A percentile compares a stretch with the other conserved stretches of the same genome.
These are phyloP conservation scores for Clarias batrachus DNA, from an alignment of 2,113 vertebrate species.

Conservation along the genomic window DNA sequence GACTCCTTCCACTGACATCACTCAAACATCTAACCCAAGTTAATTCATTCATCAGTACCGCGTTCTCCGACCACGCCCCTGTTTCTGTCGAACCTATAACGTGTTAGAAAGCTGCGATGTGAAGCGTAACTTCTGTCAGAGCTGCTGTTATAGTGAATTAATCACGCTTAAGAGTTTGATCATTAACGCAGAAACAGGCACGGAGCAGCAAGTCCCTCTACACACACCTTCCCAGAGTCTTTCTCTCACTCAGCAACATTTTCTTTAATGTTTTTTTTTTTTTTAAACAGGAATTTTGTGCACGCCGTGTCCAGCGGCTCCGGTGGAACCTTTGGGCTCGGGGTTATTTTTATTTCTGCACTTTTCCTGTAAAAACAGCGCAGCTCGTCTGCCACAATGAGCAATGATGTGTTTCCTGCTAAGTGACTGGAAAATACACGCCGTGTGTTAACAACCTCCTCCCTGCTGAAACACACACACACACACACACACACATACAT, in stretches of 20 bases:
- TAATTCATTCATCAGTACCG: too few species aligned
- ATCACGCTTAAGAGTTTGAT: background rate
- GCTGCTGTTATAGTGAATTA: background rate
- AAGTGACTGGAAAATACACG: conserved; percentile 89
- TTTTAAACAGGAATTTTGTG: conserved; percentile 20
- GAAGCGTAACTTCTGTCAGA: background rate
- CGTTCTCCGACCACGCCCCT: background rate
- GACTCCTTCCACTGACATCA: too few species aligned
- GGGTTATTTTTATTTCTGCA: conserved; percentile 99
- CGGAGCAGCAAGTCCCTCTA: background rate
- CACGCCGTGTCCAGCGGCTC: conserved; percentile 40
- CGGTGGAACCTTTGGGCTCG: conserved; percentile 62
- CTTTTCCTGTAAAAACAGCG: conserved; percentile 91
- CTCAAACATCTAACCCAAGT: too few species aligned
- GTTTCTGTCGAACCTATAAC: background rate
- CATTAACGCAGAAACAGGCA: background rate
- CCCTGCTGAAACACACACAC: conserved; percentile 82
- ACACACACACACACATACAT: conserved; percentile 55
- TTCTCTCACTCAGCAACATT: background rate
- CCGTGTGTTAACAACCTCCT: conserved; percentile 88
- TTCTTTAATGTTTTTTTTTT: conserved; percentile 23
- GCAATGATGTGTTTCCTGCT: conserved; percentile 96
- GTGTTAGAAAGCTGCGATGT: background rate
- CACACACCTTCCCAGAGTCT: background rate
- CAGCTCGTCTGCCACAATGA: conserved; percentile 85